These are phyloP conservation scores for Eidolon helvum DNA, from an alignment of 2,113 vertebrate genomes.

Conservation along the genomic window DNA sequence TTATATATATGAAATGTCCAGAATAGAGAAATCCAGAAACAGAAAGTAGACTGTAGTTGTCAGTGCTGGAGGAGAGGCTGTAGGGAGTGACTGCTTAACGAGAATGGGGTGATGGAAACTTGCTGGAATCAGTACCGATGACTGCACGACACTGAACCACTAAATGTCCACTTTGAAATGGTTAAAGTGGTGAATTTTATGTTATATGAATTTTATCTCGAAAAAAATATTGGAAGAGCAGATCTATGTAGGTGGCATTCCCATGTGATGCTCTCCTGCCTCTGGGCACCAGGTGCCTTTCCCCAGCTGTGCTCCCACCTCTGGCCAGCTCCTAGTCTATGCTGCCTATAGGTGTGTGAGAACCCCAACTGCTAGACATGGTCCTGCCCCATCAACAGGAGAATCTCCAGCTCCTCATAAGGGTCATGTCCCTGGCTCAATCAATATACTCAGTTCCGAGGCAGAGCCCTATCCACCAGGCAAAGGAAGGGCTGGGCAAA, in stretches of 20 bases:
- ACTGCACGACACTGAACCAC: not conserved
- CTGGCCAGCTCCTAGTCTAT: not conserved
- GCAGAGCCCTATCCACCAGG: not conserved
- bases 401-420: not conserved
- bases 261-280: not conserved
- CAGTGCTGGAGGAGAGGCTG: not conserved
- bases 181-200: not conserved
- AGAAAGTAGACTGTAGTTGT: not conserved
- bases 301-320: not conserved
- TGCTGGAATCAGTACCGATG: not conserved
- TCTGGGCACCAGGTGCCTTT: not conserved
- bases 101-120: not conserved
- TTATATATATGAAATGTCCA: not conserved
- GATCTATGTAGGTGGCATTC: fast-evolving
- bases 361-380: not conserved
- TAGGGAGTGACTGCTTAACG: too few relatives aligned
- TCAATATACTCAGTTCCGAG: not conserved
- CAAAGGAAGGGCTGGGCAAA: not conserved
- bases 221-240: not conserved
- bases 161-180: not conserved
- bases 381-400: not conserved
- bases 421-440: not conserved
- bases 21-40: not conserved
- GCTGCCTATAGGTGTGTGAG: not conserved
- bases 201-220: not conserved